Base-by-base conservation (phyloP, 2,113 vertebrate species). In the Poeciliopsis occidentalis region DNA sequence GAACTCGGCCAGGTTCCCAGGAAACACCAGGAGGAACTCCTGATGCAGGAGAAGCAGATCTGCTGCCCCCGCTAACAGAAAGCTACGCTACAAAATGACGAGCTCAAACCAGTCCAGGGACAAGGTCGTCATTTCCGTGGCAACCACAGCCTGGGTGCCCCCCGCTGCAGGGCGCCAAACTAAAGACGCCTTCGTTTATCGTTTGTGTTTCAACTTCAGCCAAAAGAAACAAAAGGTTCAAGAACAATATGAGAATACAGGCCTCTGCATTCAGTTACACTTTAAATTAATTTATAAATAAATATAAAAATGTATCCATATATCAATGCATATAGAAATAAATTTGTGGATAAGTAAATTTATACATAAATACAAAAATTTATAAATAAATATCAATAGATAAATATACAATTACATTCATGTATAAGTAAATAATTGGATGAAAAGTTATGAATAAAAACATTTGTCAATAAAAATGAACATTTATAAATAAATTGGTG, bases 121-220 rank as follows among this genome's bases (percentile, higher is more conserved):
- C 83, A 88, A 89, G 82, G 77, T 85, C 85, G 72, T 82, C 67
- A 75, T 81, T 84, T 87, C 80, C 80, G 30, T 75, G 71, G 62
- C 81, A 60, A 72, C 69, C 41, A 67, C 12, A 3, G 67, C 22
- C 60, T 19, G 51, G 60, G 61, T 78, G 70, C 76, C 22, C 75
- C 37, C 13, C 64, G 44, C 29, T 19, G 47, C 37, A 62, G n/a
- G 31, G 27, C 12, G 66, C 30, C 63, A 47, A 54, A 64, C 47
- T 51, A 24, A 12, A 39, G 67, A 75, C 30, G 22, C 57, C 65
- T 60, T 26, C 8, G n/a, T 73, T 57, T n/a, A 6, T 10, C 24
- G 17, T 57, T 57, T 80, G 41, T 73, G 10, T 12, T 26, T 74
- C 60, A 30, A 51, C 60, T 69, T 47, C 68, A 69, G 60, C 74